Conservation (phyloP, 1,140 invertebrate genomes). For the Planococcus citri region DNA sequence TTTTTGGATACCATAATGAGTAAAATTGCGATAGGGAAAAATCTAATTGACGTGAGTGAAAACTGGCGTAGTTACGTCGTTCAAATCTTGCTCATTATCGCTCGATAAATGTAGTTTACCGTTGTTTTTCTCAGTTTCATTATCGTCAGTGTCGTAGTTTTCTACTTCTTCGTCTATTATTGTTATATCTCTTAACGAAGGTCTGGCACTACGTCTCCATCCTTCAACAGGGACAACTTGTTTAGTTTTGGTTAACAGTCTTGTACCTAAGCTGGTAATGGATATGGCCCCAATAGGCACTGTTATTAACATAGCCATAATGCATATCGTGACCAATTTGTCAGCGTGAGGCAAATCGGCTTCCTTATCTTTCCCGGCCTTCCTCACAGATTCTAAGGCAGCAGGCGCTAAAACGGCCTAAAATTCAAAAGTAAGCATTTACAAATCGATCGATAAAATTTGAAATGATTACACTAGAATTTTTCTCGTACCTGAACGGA, state of each 20-base stretch:
- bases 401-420: conserved; percentile 70
- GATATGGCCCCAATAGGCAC: conserved; percentile 79
- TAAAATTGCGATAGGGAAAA: too few relatives aligned
- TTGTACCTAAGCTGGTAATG: conserved; percentile 67
- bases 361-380: conserved; percentile 28
- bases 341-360: conserved; percentile 40
- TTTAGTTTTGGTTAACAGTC: conserved; percentile 51
- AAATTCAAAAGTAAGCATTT: conserved; percentile 23
- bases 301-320: conserved; percentile 81
- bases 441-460: too few relatives aligned
- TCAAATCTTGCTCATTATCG: conserved; percentile 1
- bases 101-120: neutral
- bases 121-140: conserved; percentile 25
- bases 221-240: conserved; percentile 36
- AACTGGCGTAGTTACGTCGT: conserved; percentile 5
- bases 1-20: too few relatives aligned
- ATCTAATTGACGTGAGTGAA: conserved; percentile 13
- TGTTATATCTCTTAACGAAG: conserved; percentile 67
- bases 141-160: conserved; percentile 41
- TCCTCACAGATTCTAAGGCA: conserved; percentile 50
- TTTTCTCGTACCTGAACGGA: conserved; percentile 72
- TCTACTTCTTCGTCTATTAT: conserved; percentile 62
- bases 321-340: conserved; percentile 54
- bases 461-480: neutral
- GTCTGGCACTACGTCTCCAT: conserved; percentile 58